phyloP scores from a whole-genome alignment of 2,113 vertebrate species.

The Pluvianellus socialis region DNA sequence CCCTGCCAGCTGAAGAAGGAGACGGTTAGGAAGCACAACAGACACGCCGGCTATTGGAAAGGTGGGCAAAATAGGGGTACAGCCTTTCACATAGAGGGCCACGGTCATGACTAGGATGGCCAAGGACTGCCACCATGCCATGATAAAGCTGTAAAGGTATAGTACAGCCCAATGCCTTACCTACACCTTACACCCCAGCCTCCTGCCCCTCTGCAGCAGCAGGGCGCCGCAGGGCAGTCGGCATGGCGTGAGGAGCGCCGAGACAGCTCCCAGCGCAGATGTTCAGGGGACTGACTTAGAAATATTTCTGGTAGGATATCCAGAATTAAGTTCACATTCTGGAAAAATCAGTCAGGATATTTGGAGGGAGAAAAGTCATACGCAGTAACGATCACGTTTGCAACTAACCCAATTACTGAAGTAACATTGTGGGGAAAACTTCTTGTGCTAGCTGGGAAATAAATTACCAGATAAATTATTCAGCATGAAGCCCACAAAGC shows the following conservation, averaged over 20 bases:
- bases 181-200: neutral
- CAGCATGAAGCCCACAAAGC: neutral
- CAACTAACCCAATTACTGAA: neutral
- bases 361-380: neutral
- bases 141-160: neutral
- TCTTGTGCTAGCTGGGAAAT: neutral
- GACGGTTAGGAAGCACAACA: neutral
- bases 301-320: neutral
- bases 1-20: neutral
- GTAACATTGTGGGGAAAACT: neutral
- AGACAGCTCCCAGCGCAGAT: neutral
- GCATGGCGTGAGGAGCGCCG: fast-evolving
- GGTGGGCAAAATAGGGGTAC: fast-evolving
- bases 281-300: neutral
- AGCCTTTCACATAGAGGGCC: neutral
- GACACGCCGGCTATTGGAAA: fast-evolving
- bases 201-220: neutral
- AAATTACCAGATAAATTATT: neutral
- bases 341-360: neutral
- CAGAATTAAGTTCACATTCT: neutral
- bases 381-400: neutral
- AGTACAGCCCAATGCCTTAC: neutral
- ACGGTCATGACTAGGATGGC: neutral
- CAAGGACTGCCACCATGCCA: neutral
- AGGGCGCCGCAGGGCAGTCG: fast-evolving